Evolutionary conservation across 2,113 vertebrate genomes (phyloP).

Genomic region (Pardalotus punctatus): DNA sequence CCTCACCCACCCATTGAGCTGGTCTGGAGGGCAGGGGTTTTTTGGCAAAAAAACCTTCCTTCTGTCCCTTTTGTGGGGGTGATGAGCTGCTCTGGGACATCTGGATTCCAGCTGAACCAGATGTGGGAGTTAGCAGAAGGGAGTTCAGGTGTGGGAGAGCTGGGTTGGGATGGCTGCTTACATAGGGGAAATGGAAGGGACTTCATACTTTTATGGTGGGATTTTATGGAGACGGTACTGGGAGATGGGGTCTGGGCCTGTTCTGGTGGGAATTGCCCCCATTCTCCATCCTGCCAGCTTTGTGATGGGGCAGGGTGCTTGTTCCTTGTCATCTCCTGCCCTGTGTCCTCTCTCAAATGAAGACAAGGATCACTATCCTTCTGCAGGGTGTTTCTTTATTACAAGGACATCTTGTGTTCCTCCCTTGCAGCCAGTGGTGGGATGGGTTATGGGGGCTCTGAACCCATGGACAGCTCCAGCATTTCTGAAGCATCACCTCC

Average conservation of each 20-base stretch:
- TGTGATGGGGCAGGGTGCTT: neutral
- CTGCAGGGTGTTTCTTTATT: neutral
- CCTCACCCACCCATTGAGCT: neutral
- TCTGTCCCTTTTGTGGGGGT: neutral
- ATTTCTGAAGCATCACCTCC: neutral
- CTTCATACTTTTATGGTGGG: neutral
- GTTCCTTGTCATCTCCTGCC: rapidly evolving
- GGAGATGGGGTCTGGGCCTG: neutral
- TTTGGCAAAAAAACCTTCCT: neutral
- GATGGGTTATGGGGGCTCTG: neutral
- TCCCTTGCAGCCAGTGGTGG: neutral
- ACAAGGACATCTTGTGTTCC: neutral
- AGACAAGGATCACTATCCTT: neutral
- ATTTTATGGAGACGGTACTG: neutral
- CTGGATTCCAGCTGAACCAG: neutral
- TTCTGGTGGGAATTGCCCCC: neutral
- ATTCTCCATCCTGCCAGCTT: neutral
- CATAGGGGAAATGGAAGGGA: neutral
- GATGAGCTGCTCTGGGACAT: neutral
- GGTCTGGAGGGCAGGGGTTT: neutral
- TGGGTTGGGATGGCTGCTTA: neutral
- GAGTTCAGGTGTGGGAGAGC: neutral
- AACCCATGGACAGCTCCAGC: neutral
- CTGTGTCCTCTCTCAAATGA: neutral
- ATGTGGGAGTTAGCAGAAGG: neutral